Conservation (phyloP, 2,888 invertebrate species). For the Troides aeacus region DNA sequence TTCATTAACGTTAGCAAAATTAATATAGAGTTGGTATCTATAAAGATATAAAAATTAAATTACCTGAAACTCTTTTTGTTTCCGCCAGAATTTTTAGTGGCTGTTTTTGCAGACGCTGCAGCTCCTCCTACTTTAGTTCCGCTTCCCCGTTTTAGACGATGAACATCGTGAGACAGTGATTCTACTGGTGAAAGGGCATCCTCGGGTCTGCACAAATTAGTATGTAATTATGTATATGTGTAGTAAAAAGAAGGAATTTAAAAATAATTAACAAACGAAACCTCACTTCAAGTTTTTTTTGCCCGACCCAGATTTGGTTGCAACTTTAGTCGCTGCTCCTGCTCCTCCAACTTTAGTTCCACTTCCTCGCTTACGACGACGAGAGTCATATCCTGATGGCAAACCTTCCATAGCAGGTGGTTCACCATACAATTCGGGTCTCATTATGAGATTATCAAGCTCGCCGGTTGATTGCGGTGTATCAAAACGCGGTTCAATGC, state of each 20-base stretch:
- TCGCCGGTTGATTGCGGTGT: slow-evolving; percentile 63
- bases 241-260: background rate
- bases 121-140: slow-evolving; percentile 72
- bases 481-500: slow-evolving; percentile 63
- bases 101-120: slow-evolving; percentile 71
- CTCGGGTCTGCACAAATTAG: slow-evolving; percentile 51
- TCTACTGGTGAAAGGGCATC: slow-evolving; percentile 62
- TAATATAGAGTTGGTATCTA: background rate
- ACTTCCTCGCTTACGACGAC: slow-evolving; percentile 70
- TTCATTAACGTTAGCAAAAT: slow-evolving; percentile 26
- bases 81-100: slow-evolving; percentile 70
- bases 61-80: slow-evolving; percentile 75
- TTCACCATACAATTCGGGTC: slow-evolving; percentile 81
- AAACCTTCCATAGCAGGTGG: slow-evolving; percentile 76
- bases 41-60: slow-evolving; percentile 23
- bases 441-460: slow-evolving; percentile 81
- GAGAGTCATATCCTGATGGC: slow-evolving; percentile 60
- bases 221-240: slow-evolving; percentile 3
- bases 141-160: slow-evolving; percentile 68
- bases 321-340: slow-evolving; percentile 73
- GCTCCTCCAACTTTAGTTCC: slow-evolving; percentile 73
- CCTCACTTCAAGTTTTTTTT: slow-evolving; percentile 74
- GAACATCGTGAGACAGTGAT: slow-evolving; percentile 52
- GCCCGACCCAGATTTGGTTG: slow-evolving; percentile 69
- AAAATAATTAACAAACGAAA: background rate